Evolutionary conservation across 2,888 invertebrate genomes (phyloP), one percentile per base, ranked within the genome.

Genomic region (Ariolimax columbianus): DNA sequence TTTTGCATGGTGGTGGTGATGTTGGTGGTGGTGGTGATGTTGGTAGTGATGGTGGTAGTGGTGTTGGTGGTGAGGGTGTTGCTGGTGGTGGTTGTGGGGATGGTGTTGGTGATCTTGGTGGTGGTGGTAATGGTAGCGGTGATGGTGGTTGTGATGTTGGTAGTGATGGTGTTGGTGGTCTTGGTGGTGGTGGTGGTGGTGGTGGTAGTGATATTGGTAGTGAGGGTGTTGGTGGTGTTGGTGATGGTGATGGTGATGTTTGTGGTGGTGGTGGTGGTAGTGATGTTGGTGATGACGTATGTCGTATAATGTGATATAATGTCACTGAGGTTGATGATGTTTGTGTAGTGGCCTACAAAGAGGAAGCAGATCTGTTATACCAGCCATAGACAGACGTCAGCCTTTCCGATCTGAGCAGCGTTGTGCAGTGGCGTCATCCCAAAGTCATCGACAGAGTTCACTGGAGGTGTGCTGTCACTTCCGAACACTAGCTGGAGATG

Each of bases 371-470:
- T 23, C 19, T 75, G 19, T 33, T 51, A 19, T 73, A 85, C 85
- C 77, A 85, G 81, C 85, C 85, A 85, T 23, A 19, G 6, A 23
- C 85, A 85, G n/a, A 85, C 75, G 26, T 77, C 75, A 6, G 66
- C 77, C 4, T 85, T 81, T 1, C 85, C 85, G 17, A 19, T 47
- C 19, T 75, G 81, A 17, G 85, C 85, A 30, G 85, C 85, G 26
- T 55, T 66, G 30, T 85, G 85, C 26, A 85, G 38, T 0, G 85
- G 77, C 9, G 85, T 85, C 55, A 75, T 38, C 0, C 81, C 85
- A 7, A 38, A 6, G 7, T 51, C 59, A 70, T 79, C 79, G 0
- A 23, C 51, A 6, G 68, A 11, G 40, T 85, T 36, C 26, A 81
- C 68, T 36, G 85, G 85, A 0, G 77, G 66, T 33, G 55, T 81